phyloP scores from a whole-genome alignment of 2,113 vertebrate genomes.

The Bambusicola thoracicus region DNA sequence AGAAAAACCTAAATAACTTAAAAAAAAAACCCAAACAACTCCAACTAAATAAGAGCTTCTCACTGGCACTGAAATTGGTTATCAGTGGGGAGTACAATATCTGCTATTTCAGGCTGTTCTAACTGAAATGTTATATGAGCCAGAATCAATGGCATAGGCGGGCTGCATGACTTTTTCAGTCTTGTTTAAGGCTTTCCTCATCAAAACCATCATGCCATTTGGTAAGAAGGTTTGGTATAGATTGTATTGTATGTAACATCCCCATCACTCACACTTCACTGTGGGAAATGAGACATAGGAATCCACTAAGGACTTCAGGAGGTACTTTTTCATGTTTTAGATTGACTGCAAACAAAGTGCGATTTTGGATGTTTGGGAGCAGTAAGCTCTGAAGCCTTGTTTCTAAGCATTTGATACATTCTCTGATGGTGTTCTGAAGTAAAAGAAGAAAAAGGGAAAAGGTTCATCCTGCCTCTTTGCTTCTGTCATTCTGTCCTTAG shows the following conservation, averaged over 20 bases:
- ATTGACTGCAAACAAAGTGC: background rate
- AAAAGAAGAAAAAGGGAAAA: background rate
- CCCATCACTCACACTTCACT: background rate
- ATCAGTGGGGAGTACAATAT: background rate
- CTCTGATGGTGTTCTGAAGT: background rate
- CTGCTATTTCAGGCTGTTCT: background rate
- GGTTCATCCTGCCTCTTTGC: background rate
- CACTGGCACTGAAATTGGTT: background rate
- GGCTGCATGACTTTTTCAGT: background rate
- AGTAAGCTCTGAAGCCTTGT: background rate
- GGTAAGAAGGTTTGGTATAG: background rate
- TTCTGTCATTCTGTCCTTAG: background rate
- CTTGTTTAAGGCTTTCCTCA: background rate
- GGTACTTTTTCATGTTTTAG: background rate
- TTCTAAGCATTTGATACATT: background rate
- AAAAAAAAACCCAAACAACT: background rate
- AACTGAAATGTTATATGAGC: background rate
- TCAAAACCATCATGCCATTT: accelerated
- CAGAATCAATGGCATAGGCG: background rate
- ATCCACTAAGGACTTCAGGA: background rate
- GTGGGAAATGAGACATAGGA: background rate
- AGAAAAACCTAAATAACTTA: too few species aligned
- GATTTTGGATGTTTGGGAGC: background rate
- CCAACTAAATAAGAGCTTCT: background rate
- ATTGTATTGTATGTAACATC: background rate